Percentiles rank a stretch among this genome's conserved stretches.
Evolutionary conservation across 2,113 vertebrate species (phyloP).

Genomic region (Lamprologus tigripictilis): DNA sequence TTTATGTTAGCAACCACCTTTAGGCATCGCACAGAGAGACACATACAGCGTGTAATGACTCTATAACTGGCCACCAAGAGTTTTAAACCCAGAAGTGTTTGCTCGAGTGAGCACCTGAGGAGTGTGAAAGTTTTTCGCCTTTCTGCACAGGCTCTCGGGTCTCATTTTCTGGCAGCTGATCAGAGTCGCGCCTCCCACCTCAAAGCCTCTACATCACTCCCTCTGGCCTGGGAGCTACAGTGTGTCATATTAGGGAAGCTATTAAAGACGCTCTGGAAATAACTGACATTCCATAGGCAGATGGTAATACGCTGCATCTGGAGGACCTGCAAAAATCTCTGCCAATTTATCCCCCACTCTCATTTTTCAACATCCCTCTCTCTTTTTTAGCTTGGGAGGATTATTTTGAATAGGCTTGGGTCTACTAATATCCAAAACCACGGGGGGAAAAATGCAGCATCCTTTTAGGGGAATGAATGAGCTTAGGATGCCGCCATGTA

Average conservation of each 20-base stretch:
- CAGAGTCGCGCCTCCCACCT: neutral
- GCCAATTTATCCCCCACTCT: slow-evolving; percentile 25
- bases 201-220: neutral
- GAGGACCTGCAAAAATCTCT: slow-evolving; percentile 31
- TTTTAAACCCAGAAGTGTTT: slow-evolving; percentile 4
- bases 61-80: neutral
- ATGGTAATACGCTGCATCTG: slow-evolving; percentile 59
- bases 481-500: slow-evolving; percentile 26
- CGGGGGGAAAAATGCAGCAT: slow-evolving; percentile 20
- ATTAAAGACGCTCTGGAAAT: slow-evolving; percentile 61
- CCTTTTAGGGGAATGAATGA: slow-evolving; percentile 62
- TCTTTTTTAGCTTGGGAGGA: slow-evolving; percentile 7
- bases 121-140: neutral
- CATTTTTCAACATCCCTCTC: slow-evolving; percentile 14
- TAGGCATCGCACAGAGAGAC: neutral
- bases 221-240: neutral
- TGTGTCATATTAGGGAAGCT: slow-evolving; percentile 57
- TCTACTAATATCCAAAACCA: slow-evolving; percentile 29
- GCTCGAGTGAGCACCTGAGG: neutral
- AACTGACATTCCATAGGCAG: slow-evolving; percentile 58
- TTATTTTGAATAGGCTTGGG: slow-evolving; percentile 43
- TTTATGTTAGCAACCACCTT: slow-evolving; percentile 29
- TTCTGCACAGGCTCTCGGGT: neutral
- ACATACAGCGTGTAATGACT: neutral
- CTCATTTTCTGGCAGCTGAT: slow-evolving; percentile 30